phyloP scores from a whole-genome alignment of 2,797 vertebrate genomes.

The Pseudomugil tenellus region DNA sequence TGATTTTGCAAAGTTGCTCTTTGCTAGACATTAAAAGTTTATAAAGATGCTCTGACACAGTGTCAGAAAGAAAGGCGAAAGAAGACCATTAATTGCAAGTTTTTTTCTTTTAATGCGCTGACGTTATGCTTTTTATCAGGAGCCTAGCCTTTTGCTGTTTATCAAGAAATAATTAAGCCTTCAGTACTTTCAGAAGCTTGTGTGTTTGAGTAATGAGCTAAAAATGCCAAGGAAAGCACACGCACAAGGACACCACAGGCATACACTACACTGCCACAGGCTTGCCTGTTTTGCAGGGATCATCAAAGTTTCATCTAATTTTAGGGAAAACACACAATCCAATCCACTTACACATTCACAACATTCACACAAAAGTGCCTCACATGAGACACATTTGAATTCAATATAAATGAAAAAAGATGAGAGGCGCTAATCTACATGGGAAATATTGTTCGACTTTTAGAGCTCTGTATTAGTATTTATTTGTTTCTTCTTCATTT shows the following conservation, averaged over 20 bases:
- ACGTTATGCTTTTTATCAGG: slow-evolving; percentile 51
- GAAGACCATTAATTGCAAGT: slow-evolving; percentile 32
- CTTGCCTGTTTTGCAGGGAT: slow-evolving; percentile 40
- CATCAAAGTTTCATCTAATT: slow-evolving; percentile 59
- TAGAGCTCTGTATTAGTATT: slow-evolving; percentile 28
- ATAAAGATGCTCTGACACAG: slow-evolving; percentile 39
- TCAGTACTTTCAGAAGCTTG: slow-evolving; percentile 35
- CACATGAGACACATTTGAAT: slow-evolving; percentile 19
- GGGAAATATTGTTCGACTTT: slow-evolving; percentile 61
- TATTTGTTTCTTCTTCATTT: slow-evolving; percentile 18
- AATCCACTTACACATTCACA: slow-evolving; percentile 21
- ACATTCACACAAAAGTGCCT: neutral
- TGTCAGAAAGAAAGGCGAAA: slow-evolving; percentile 30
- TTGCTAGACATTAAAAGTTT: slow-evolving; percentile 54
- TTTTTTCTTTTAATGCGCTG: slow-evolving; percentile 58
- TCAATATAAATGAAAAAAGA: slow-evolving; percentile 37
- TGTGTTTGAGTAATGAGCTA: slow-evolving; percentile 53
- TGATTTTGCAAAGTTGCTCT: slow-evolving; percentile 46
- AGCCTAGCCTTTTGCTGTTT: slow-evolving; percentile 56
- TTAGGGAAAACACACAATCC: slow-evolving; percentile 47
- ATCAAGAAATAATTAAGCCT: slow-evolving; percentile 47
- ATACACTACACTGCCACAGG: slow-evolving; percentile 39
- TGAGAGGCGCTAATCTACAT: slow-evolving; percentile 47
- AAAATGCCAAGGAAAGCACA: slow-evolving; percentile 47
- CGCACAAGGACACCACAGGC: slow-evolving; percentile 12